Evolutionary conservation across 2,888 invertebrate genomes (phyloP).

Genomic region (Lapara coniferarum): DNA sequence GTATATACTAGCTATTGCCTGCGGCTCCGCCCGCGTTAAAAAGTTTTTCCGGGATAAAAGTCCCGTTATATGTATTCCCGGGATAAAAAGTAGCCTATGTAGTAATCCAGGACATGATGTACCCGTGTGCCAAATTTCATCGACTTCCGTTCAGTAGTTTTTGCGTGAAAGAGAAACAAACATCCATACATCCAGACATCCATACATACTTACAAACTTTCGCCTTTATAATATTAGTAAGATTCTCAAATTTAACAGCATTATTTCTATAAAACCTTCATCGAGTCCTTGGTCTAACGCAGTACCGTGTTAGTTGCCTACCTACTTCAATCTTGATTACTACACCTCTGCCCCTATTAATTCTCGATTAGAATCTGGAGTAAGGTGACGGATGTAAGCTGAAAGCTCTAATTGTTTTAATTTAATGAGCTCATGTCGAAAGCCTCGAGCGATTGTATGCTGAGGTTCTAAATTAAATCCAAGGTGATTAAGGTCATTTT

Average conservation of each 20-base stretch:
- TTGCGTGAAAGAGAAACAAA: too few relatives aligned
- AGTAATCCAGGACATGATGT: too few relatives aligned
- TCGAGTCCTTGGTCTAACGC: slow-evolving; percentile 7
- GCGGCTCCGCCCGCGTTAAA: too few relatives aligned
- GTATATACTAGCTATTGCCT: too few relatives aligned
- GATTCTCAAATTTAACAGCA: neutral
- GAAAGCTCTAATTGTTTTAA: slow-evolving; percentile 24
- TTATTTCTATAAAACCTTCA: neutral
- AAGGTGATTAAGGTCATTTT: slow-evolving; percentile 2
- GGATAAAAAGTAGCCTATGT: too few relatives aligned
- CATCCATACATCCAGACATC: too few relatives aligned
- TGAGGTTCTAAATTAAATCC: slow-evolving; percentile 7
- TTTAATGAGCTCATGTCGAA: slow-evolving; percentile 21
- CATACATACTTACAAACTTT: too few relatives aligned
- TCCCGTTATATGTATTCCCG: too few relatives aligned
- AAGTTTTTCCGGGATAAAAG: too few relatives aligned
- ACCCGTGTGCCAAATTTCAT: too few relatives aligned
- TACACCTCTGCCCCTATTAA: slow-evolving; percentile 19
- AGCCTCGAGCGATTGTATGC: slow-evolving; percentile 8
- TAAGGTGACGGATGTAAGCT: slow-evolving; percentile 21
- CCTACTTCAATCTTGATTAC: slow-evolving; percentile 21
- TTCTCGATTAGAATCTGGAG: slow-evolving; percentile 18
- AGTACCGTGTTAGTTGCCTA: slow-evolving; percentile 12
- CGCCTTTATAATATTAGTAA: too few relatives aligned
- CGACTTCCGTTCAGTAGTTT: too few relatives aligned